phyloP scores from a whole-genome alignment of 1,140 invertebrate species.

The Riptortus pedestris region DNA sequence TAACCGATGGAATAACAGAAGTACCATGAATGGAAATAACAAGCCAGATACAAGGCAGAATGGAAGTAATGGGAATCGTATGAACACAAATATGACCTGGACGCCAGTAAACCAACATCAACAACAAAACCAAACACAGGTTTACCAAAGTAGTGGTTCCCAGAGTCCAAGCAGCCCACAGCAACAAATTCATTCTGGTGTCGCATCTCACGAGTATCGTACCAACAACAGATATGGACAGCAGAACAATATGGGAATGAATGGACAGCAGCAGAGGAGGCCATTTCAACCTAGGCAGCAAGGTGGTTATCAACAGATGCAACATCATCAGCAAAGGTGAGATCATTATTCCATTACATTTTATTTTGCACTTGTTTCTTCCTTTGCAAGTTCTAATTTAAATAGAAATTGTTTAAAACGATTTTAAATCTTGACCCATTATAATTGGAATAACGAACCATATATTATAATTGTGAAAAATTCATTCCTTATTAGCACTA shows the following conservation, averaged over 20 bases:
- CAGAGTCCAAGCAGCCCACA: no score
- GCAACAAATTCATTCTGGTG: no score
- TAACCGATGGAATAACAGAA: conserved; percentile 4
- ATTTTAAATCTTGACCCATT: no score
- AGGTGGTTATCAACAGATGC: not conserved
- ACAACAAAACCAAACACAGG: not conserved
- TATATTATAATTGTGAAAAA: no score
- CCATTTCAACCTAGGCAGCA: conserved; percentile 1
- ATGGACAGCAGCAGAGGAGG: not conserved
- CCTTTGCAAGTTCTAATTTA: no score
- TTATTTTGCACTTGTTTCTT: not conserved
- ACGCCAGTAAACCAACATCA: not conserved
- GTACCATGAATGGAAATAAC: not conserved
- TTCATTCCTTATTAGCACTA: no score
- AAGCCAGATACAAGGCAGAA: not conserved
- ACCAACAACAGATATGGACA: not conserved
- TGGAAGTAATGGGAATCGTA: not conserved
- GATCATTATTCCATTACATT: not conserved
- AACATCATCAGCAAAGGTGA: not conserved
- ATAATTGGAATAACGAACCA: no score
- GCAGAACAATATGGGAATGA: not conserved
- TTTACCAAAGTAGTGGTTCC: no score
- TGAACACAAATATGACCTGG: not conserved
- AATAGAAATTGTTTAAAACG: no score
- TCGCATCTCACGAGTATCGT: no score